Evolutionary conservation across 2,888 invertebrate genomes (phyloP), one percentile per base, ranked within the genome.

Genomic region (Hydroisotoma schaefferi): DNA sequence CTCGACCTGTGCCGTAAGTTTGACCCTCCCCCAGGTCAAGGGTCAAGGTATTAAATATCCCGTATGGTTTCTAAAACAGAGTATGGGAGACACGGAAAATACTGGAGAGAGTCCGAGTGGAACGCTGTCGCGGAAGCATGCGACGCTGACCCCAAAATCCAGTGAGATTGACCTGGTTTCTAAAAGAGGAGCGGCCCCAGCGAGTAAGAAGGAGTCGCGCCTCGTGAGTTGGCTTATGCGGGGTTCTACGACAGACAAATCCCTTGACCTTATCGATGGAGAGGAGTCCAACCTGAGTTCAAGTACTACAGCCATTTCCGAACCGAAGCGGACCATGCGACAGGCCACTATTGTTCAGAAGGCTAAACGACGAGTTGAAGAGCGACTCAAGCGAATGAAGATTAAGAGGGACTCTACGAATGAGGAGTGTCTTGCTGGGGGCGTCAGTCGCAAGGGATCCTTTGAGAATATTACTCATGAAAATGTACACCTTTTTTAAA

Each of bases 341-440:
- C 73, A 73, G 61, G 72, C 72, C 0, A 73, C 73, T 8, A 87
- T 86, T 40, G 78, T 88, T 29, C 84, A 86, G 76, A 89, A 89
- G 75, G 93, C 93, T 1, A 85, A 90, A 74, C 85, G 91, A 71
- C 81, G 92, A 73, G 88, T 95, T 74, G 94, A 95, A 79, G 90
- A 93, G 74, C 86, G 94, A 71, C 81, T 95, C 59, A 90, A 85
- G 74, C 85, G 87, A 76, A 71, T 73, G 63, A 73, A 71, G 52
- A 70, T 73, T 43, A 73, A 73, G 51, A 44, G 71, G 26, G 73
- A 73, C 33, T 73, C 73, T 12, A 71, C 73, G 2, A 73, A 73
- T 61, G 73, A 73, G 37, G 73, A 77, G 63, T 76, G 75, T 63
- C 74, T 74, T 59, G 75, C 74, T 18, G 74, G 75, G 55, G 74